Evolutionary conservation across 2,797 vertebrate species (phyloP), one percentile per base, ranked within the genome.

Genomic region (Melanotaenia pygmaea): DNA sequence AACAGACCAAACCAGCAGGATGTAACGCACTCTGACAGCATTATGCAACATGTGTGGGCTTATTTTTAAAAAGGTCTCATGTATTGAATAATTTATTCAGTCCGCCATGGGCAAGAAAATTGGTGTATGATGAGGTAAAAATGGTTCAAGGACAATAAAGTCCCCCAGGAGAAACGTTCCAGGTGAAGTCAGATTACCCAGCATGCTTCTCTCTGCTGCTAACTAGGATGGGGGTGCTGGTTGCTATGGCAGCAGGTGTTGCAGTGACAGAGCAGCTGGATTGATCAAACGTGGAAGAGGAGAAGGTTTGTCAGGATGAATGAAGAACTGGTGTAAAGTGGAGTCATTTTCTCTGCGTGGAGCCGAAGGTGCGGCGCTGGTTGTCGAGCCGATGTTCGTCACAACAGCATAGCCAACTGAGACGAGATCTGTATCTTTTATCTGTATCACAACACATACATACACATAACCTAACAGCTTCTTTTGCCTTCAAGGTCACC

Each of bases 171-270:
- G 70, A 77, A 79, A 70, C 72, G 59, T 74, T 82, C 45, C 88
- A 91, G 87, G 88, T 91, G 86, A 90, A 83, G 79, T 83, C 81
- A 82, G 72, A 92, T 86, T 91, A 90, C 91, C 88, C 92, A 91
- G 85, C 84, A 90, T 90, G 84, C 91, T 53, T 68, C 70, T 70
- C 76, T 77, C 50, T 3, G 3, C 57, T 59, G 45, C 64, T 53
- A 67, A 74, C 57, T 37, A n/a, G 28, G 28, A 59, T 12, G 37
- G 50, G 40, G 34, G 28, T 45, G 28, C 47, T 30, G 62, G 87
- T 90, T 91, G 87, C 89, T 35, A 92, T 89, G 83, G 90, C 71
- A 91, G 84, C 89, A 50, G 58, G 76, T 63, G 62, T 64, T 64
- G 66, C 67, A 60, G 68, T 10, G 11, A 65, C 34, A 28, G 80